Conservation (phyloP, 2,888 invertebrate genomes). For the Teinopalpus imperialis region DNA sequence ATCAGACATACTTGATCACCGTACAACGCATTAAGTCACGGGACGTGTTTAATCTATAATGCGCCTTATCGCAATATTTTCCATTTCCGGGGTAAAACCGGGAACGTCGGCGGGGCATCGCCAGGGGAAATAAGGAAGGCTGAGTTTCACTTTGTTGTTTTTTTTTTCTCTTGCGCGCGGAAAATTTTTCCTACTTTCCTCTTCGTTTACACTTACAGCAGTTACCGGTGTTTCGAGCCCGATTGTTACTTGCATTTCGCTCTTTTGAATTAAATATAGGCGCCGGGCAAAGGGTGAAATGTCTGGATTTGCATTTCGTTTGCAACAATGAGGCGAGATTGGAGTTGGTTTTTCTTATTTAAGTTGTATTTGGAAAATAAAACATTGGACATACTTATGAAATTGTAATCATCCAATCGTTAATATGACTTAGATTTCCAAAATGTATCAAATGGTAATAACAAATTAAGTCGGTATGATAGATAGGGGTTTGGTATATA, state of each 20-base stretch:
- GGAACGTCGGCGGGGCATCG: constrained; percentile 65
- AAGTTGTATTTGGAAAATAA: constrained; percentile 44
- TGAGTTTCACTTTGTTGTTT: constrained; percentile 78
- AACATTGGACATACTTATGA: constrained; percentile 22
- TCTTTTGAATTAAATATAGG: constrained; percentile 74
- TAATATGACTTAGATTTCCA: too few relatives aligned
- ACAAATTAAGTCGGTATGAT: too few relatives aligned
- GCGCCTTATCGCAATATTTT: constrained; percentile 82
- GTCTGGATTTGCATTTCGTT: constrained; percentile 77
- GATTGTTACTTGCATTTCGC: constrained; percentile 72
- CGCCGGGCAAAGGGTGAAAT: constrained; percentile 69
- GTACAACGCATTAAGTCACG: constrained; percentile 62
- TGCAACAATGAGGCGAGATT: constrained; percentile 65
- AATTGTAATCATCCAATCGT: too few relatives aligned
- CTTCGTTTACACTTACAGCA: constrained; percentile 79
- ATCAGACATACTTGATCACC: constrained; percentile 62
- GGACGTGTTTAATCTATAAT: constrained; percentile 79
- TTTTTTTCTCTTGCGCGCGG: constrained; percentile 49
- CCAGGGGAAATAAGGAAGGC: constrained; percentile 80
- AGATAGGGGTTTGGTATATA: too few relatives aligned
- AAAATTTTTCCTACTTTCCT: constrained; percentile 71
- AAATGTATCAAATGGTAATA: not conserved
- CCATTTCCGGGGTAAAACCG: constrained; percentile 75
- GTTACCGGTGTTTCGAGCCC: constrained; percentile 67
- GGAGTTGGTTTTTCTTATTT: constrained; percentile 52